These are phyloP conservation scores for Metaphire vulgaris DNA, from an alignment of 1,140 invertebrate genomes.

Conservation along the genomic window DNA sequence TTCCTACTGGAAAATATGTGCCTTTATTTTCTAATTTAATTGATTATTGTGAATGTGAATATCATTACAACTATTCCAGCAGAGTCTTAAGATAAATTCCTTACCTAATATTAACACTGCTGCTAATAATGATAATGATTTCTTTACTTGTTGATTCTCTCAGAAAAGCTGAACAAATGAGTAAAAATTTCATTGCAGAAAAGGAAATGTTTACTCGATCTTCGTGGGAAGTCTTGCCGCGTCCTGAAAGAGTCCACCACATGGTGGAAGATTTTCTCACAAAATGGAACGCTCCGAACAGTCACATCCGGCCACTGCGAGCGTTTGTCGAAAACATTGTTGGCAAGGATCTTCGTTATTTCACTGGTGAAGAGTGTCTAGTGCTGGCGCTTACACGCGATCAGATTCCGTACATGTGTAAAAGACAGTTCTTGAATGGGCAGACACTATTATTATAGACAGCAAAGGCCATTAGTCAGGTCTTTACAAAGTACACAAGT, in stretches of 20 bases:
- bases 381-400: neutral
- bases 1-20: too few species aligned
- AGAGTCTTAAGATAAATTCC: too few species aligned
- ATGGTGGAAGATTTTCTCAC: conserved; percentile 55
- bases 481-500: too few species aligned
- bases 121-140: too few species aligned
- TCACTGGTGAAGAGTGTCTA: neutral
- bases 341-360: neutral
- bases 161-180: too few species aligned
- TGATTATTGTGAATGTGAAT: too few species aligned
- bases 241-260: conserved; percentile 50
- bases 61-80: too few species aligned
- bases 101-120: too few species aligned
- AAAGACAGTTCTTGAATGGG: neutral
- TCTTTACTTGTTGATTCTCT: too few species aligned
- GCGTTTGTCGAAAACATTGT: conserved; percentile 46
- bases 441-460: neutral
- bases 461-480: neutral
- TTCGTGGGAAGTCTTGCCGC: conserved; percentile 38
- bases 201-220: conserved; percentile 36
- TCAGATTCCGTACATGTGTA: neutral
- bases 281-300: conserved; percentile 46
- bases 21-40: too few species aligned
- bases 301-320: conserved; percentile 50
- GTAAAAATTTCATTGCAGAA: too few species aligned